Conservation (phyloP, 1,140 invertebrate genomes). For the Physella acuta region DNA sequence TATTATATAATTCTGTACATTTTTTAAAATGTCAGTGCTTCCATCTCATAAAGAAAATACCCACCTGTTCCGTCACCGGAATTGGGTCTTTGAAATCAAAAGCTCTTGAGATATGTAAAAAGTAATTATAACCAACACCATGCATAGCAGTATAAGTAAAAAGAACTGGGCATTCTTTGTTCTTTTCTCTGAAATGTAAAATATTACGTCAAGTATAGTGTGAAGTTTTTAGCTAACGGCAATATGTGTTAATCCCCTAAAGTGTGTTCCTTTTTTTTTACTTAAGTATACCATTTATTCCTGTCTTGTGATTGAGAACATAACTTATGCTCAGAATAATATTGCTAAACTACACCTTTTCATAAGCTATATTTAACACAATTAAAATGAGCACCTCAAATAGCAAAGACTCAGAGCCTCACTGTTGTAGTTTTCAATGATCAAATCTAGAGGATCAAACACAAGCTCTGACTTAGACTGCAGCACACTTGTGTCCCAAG, state of each 20-base stretch:
- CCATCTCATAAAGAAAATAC: too few species aligned
- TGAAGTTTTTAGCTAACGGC: too few species aligned
- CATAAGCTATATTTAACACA: too few species aligned
- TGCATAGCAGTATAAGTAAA: slow-evolving; percentile 97
- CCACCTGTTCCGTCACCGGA: slow-evolving; percentile 72
- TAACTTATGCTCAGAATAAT: too few species aligned
- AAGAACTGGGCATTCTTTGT: slow-evolving; percentile 66
- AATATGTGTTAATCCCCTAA: too few species aligned
- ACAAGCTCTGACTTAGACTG: slow-evolving; percentile 45
- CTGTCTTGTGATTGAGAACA: too few species aligned
- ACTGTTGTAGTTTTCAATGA: slow-evolving; percentile 71
- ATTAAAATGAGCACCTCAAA: slow-evolving; percentile 49
- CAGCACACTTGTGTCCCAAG: slow-evolving; percentile 68
- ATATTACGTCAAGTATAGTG: too few species aligned
- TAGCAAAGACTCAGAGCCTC: slow-evolving; percentile 59
- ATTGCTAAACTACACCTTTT: too few species aligned
- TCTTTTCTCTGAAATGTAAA: slow-evolving; percentile 65
- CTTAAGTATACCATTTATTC: too few species aligned
- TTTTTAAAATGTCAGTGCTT: too few species aligned
- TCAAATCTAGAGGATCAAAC: slow-evolving; percentile 63
- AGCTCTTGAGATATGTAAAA: slow-evolving; percentile 74
- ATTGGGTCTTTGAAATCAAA: slow-evolving; percentile 77
- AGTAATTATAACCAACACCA: slow-evolving; percentile 87
- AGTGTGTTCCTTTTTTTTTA: too few species aligned
- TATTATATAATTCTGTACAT: too few species aligned